These are phyloP conservation scores for Hyphantria cunea DNA, from an alignment of 1,140 invertebrate species.

Conservation along the genomic window DNA sequence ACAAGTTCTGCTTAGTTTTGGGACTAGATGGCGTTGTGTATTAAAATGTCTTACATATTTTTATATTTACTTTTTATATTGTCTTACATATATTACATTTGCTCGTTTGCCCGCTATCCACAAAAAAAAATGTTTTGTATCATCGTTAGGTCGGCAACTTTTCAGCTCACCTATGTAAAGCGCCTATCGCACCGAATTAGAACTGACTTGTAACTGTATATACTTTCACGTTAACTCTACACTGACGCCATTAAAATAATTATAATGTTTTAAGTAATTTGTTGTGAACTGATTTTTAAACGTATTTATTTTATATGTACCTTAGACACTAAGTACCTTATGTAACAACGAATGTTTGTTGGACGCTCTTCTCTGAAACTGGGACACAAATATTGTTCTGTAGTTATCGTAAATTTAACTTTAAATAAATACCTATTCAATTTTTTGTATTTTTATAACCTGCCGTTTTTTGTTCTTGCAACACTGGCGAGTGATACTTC, in stretches of 20 bases:
- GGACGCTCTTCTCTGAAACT: constrained; percentile 18
- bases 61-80: no score
- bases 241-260: not conserved
- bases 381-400: constrained; percentile 23
- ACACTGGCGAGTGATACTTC: not conserved
- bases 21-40: no score
- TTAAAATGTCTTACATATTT: no score
- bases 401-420: not conserved
- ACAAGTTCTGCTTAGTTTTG: no score
- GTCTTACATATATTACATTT: no score
- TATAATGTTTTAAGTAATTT: constrained; percentile 14
- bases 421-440: not conserved
- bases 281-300: constrained; percentile 30
- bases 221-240: constrained; percentile 6
- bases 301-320: constrained; percentile 27
- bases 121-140: no score
- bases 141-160: constrained; percentile 6
- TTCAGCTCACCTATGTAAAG: no score
- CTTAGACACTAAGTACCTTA: constrained; percentile 11
- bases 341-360: constrained; percentile 22
- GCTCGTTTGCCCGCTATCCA: no score
- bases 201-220: not conserved
- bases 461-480: not conserved
- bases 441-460: constrained; percentile 4
- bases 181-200: constrained; percentile 1